Evolutionary conservation across 2,113 vertebrate genomes (phyloP).

Genomic region (Neogobius melanostomus): DNA sequence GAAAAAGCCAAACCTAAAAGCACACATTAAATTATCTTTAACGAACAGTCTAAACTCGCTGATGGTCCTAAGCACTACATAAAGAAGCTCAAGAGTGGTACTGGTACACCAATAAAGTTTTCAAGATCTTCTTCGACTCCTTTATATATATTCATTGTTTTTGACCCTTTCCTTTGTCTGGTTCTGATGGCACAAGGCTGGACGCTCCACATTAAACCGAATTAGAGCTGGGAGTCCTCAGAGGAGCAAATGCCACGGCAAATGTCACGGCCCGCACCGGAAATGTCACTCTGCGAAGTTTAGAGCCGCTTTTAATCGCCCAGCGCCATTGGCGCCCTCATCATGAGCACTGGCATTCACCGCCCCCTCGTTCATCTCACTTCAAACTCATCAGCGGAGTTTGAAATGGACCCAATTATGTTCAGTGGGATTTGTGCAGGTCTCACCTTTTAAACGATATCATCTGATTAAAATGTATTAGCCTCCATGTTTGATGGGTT

Average conservation of each 20-base stretch:
- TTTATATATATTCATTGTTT: neutral
- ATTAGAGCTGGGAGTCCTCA: neutral
- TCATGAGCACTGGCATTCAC: neutral
- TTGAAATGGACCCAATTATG: too few relatives aligned
- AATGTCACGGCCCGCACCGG: constrained; percentile 12
- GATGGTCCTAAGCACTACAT: too few relatives aligned
- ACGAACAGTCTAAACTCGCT: too few relatives aligned
- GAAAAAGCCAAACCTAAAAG: too few relatives aligned
- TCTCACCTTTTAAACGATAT: neutral
- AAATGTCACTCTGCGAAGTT: constrained; percentile 19
- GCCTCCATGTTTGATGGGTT: too few relatives aligned
- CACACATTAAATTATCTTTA: too few relatives aligned
- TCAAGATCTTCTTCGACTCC: neutral
- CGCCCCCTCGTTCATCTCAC: neutral
- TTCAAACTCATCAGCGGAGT: neutral
- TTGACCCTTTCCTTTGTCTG: neutral
- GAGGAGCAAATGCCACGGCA: constrained; percentile 20
- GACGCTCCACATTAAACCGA: neutral
- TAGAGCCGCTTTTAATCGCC: constrained; percentile 1
- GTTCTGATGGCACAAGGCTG: neutral
- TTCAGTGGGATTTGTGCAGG: neutral
- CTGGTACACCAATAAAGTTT: too few relatives aligned
- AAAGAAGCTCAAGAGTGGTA: too few relatives aligned
- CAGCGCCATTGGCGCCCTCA: neutral
- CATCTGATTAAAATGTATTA: neutral